Conservation (phyloP, 2,888 invertebrate genomes). For the Tetragonisca angustula region DNA sequence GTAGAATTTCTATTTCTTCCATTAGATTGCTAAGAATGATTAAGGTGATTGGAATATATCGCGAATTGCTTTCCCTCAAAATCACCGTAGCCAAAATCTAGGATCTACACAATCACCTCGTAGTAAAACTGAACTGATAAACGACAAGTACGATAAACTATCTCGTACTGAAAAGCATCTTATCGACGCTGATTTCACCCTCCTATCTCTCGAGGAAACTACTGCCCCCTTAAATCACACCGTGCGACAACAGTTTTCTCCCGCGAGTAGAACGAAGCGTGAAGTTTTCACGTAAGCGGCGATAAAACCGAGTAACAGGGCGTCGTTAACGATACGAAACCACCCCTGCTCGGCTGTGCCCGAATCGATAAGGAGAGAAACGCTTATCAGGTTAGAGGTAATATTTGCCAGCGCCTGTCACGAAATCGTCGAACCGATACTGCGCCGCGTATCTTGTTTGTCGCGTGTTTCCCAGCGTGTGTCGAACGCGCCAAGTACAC, state of each 20-base stretch:
- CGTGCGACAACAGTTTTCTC: not conserved
- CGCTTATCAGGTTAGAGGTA: constrained; percentile 45
- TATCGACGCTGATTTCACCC: not conserved
- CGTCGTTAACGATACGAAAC: constrained; percentile 1
- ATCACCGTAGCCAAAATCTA: not conserved
- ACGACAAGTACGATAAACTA: not conserved
- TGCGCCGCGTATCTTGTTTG: constrained; percentile 45
- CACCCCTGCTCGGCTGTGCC: not conserved
- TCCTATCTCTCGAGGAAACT: not conserved
- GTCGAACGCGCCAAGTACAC: not conserved
- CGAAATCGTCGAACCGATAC: constrained; percentile 47
- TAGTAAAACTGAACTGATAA: too few species aligned
- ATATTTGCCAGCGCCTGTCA: constrained; percentile 29
- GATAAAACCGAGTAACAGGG: not conserved
- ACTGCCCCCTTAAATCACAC: constrained; percentile 10
- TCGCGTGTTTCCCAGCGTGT: not conserved
- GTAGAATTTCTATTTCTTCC: not conserved
- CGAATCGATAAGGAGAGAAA: constrained; percentile 37
- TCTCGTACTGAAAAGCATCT: not conserved
- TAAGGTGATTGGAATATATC: not conserved
- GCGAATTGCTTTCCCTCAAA: too few species aligned
- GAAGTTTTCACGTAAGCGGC: not conserved
- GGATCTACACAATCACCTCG: not conserved
- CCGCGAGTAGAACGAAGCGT: not conserved
- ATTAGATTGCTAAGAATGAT: not conserved